Evolutionary conservation across 1,140 invertebrate species (phyloP).

Genomic region (Drosophila simulans): DNA sequence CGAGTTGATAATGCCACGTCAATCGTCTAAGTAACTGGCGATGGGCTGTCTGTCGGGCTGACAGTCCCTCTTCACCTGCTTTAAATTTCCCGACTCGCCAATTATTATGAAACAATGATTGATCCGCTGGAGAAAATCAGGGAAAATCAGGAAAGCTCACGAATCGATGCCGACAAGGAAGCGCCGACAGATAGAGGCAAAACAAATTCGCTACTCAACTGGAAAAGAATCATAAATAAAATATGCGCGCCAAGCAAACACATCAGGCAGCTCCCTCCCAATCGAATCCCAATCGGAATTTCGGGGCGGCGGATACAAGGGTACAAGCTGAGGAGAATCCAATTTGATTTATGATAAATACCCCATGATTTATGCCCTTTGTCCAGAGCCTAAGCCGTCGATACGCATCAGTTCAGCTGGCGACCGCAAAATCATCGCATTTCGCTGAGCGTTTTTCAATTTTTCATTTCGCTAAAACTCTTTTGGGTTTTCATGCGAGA

Average conservation of each 20-base stretch:
- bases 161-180: conserved; percentile 35
- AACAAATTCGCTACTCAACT: conserved; percentile 71
- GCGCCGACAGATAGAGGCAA: conserved; percentile 52
- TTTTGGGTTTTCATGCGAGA: conserved; percentile 32
- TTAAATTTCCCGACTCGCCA: conserved; percentile 8
- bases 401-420: conserved; percentile 50
- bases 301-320: conserved; percentile 10
- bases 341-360: conserved; percentile 83
- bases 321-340: conserved; percentile 60
- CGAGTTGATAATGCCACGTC: conserved; percentile 39
- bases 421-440: conserved; percentile 67
- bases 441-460: conserved; percentile 58
- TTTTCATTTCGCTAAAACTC: conserved; percentile 73
- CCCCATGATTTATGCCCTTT: conserved; percentile 80
- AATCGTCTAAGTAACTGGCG: conserved; percentile 17
- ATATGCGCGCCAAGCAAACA: conserved; percentile 59
- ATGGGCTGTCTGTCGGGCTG: conserved; percentile 18
- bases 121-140: conserved; percentile 20
- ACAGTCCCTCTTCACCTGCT: conserved; percentile 21
- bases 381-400: conserved; percentile 70
- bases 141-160: conserved; percentile 31
- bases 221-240: conserved; percentile 79
- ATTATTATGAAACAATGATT: conserved; percentile 38
- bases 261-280: conserved; percentile 16
- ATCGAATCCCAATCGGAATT: conserved; percentile 18